Conservation (phyloP, 2,113 vertebrate genomes). For the Pleuronectes platessa region DNA sequence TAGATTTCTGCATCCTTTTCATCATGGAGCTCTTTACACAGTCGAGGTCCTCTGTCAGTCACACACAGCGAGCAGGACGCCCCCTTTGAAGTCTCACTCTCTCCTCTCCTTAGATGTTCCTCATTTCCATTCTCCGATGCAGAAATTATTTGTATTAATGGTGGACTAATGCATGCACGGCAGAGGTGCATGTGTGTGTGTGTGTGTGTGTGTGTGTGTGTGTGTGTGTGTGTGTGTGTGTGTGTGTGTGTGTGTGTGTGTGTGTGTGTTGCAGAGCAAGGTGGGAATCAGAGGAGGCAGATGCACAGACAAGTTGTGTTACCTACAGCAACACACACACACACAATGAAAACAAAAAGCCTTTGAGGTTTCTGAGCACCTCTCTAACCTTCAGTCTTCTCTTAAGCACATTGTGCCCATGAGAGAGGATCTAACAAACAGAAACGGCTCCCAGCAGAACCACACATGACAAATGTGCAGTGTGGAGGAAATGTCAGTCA, state of each 20-base stretch:
- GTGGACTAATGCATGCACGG: slow-evolving; percentile 72
- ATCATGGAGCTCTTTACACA: slow-evolving; percentile 70
- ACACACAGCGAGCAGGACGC: slow-evolving; percentile 56
- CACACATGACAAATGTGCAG: background rate
- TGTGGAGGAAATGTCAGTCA: background rate
- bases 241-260: background rate
- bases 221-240: slow-evolving; percentile 14
- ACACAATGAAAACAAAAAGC: slow-evolving; percentile 38
- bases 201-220: background rate
- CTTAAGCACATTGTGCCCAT: slow-evolving; percentile 15
- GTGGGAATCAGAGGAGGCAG: slow-evolving; percentile 56
- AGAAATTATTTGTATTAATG: slow-evolving; percentile 79
- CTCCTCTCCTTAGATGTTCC: slow-evolving; percentile 68
- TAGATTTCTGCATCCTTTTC: slow-evolving; percentile 75
- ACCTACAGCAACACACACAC: slow-evolving; percentile 19
- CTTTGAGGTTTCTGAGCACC: slow-evolving; percentile 71
- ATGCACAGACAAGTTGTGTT: slow-evolving; percentile 56
- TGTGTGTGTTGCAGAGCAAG: slow-evolving; percentile 28
- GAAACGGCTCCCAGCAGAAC: background rate
- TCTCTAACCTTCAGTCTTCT: slow-evolving; percentile 48
- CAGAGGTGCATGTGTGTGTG: slow-evolving; percentile 27
- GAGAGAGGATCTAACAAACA: background rate
- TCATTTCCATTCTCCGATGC: slow-evolving; percentile 79
- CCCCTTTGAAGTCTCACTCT: slow-evolving; percentile 80
- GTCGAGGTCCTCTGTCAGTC: slow-evolving; percentile 70